Evolutionary conservation across 2,113 vertebrate genomes (phyloP), one percentile per base, ranked within the genome.

Genomic region (Eupsittula cactorum): DNA sequence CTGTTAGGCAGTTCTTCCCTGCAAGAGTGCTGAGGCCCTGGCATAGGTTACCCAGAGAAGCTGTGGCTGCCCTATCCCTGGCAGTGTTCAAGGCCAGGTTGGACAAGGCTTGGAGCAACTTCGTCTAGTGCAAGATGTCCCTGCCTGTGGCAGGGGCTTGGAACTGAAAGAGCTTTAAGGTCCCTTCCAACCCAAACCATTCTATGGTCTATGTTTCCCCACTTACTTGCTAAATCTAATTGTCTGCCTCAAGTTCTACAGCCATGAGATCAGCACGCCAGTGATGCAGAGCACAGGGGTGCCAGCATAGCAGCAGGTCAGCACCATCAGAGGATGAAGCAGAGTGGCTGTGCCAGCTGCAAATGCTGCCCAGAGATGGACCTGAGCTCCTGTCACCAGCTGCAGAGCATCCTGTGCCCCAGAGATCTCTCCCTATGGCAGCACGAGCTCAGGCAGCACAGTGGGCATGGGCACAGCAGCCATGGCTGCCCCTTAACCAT

Each of bases 251-350:
- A 33, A 55, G 42, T 37, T 25, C 1, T 5, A 15, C 23, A 41
- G 28, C n/a, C 6, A 1, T 0, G 0, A 50, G 29, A 73, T 25
- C 55, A 27, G 27, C 25, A 29, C 29, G 3, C 10, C 1, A 1
- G 37, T 4, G 27, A 10, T 16, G 27, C 59, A 31, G 46, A 77
- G 21, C 31, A 50, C 8, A 6, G 7, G 0, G 2, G 14, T 16
- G 80, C n/a, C 1, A 8, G 31, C 12, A 16, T 1, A 1, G 37
- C 23, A 18, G 42, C 1, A 1, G 7, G 9, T 73, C 67, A 46
- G 20, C 0, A 8, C 12, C 62, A 31, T 35, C 1, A 0, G 0
- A 67, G 18, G 46, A 33, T 69, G 75, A 42, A 35, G 33, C 0
- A 2, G 37, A 90, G 52, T 86, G 93, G 82, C 37, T 88, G 68